Evolutionary conservation across 1,140 invertebrate genomes (phyloP).

Genomic region (Aradophagus sp.): DNA sequence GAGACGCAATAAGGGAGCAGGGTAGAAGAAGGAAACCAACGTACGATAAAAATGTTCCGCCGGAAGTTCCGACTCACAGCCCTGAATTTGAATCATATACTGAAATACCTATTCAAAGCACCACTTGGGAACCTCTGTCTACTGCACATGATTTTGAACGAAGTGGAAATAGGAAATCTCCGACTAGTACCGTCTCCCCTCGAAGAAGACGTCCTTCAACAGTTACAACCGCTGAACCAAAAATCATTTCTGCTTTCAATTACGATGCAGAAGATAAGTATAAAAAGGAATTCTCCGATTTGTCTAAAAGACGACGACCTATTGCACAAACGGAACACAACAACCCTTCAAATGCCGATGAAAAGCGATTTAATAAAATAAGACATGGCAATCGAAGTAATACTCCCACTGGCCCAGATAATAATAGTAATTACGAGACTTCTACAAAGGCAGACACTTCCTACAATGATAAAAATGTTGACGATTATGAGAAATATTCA

Average conservation of each 20-base stretch:
- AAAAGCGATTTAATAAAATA: constrained; percentile 29
- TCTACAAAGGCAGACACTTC: too few species aligned
- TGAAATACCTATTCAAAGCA: constrained; percentile 48
- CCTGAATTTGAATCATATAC: constrained; percentile 34
- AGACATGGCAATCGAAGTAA: constrained; percentile 29
- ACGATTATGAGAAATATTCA: constrained; percentile 21
- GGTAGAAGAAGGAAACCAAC: constrained; percentile 40
- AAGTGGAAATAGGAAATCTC: constrained; percentile 40
- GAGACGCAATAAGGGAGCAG: constrained; percentile 26
- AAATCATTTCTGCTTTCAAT: constrained; percentile 15
- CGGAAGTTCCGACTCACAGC: constrained; percentile 17
- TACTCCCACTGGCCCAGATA: constrained; percentile 15
- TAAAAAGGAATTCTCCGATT: constrained; percentile 34
- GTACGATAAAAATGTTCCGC: constrained; percentile 14
- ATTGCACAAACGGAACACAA: constrained; percentile 32
- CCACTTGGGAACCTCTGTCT: constrained; percentile 35
- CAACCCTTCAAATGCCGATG: constrained; percentile 14
- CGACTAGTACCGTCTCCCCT: constrained; percentile 17
- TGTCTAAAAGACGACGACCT: constrained; percentile 29
- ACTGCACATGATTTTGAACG: constrained; percentile 30
- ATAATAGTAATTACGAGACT: constrained; percentile 17
- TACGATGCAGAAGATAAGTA: constrained; percentile 36
- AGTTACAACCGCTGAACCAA: constrained; percentile 41
- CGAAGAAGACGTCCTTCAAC: constrained; percentile 46
- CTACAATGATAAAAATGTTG: too few species aligned